These are phyloP conservation scores for chimpanzee (Pan troglodytes) DNA, from an alignment of 2,113 vertebrate genomes.

Conservation along the genomic window NHGRI_mPanTro3-v2.1_pri NC_072407.2:132063001-132063500, in stretches of 20 bases:
- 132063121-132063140: not conserved
- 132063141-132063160: not conserved
- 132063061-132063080: not conserved
- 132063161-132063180: not conserved
- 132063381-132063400: not conserved
- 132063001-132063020: not conserved
- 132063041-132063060: not conserved
- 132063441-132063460: not conserved
- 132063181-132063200: not conserved
- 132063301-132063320: not conserved
- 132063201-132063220: not conserved
- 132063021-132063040: not conserved
- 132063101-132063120: not conserved
- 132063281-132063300: not conserved
- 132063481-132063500: no score
- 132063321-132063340: not conserved
- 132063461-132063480: rapidly evolving
- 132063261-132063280: not conserved
- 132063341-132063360: not conserved
- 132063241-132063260: not conserved
- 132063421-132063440: not conserved
- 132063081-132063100: not conserved
- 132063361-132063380: not conserved
- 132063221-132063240: not conserved
- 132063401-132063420: no score